These are phyloP conservation scores for Uria aalge DNA, from an alignment of 2,113 vertebrate species.

Conservation along the genomic window DNA sequence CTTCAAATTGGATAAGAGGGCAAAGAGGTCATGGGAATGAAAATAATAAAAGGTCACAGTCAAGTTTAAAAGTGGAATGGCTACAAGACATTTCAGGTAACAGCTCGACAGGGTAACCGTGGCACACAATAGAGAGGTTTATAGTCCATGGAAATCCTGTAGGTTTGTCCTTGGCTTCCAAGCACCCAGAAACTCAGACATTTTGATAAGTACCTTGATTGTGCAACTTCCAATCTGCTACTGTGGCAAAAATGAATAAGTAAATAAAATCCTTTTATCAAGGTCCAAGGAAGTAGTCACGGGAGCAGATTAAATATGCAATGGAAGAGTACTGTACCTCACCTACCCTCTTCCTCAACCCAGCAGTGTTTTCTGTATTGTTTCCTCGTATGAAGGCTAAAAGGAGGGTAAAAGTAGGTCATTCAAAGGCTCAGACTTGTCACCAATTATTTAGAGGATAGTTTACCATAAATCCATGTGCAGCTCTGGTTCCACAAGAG, in stretches of 20 bases:
- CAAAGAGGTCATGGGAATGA: not conserved
- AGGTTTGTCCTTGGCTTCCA: not conserved
- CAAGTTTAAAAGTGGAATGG: not conserved
- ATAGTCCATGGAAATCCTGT: not conserved
- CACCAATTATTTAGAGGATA: not conserved
- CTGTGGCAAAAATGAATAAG: not conserved
- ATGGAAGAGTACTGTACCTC: not conserved
- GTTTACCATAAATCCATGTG: not conserved
- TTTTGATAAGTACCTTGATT: not conserved
- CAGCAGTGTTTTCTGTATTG: not conserved
- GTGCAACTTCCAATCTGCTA: not conserved
- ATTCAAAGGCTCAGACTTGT: not conserved
- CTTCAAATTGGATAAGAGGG: constrained; percentile 16
- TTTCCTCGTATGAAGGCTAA: not conserved
- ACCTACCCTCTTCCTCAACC: not conserved
- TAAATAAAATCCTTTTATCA: not conserved
- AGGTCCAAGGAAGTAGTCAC: not conserved
- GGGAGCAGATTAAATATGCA: not conserved
- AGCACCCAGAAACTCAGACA: not conserved
- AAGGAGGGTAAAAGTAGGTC: not conserved
- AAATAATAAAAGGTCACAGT: not conserved
- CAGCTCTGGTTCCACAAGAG: not conserved
- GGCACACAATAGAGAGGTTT: not conserved
- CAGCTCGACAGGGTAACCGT: not conserved
- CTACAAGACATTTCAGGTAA: not conserved